Conservation (phyloP, 2,888 invertebrate species). For the Hymenopus coronatus region DNA sequence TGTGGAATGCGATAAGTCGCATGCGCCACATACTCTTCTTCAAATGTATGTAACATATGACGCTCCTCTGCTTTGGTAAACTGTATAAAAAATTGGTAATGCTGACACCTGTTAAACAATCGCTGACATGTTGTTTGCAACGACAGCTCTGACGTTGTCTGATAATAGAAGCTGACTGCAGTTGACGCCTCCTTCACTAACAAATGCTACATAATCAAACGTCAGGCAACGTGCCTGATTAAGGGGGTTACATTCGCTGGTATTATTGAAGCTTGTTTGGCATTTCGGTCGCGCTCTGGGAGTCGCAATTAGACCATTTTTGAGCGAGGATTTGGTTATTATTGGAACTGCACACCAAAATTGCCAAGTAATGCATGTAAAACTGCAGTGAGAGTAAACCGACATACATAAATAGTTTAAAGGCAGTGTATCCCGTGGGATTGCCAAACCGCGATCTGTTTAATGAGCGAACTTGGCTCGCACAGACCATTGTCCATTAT, state of each 20-base stretch:
- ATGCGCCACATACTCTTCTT: too few species aligned
- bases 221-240: not conserved
- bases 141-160: not conserved
- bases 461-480: not conserved
- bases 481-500: not conserved
- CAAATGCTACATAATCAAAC: not conserved
- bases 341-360: not conserved
- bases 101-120: too few species aligned
- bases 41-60: too few species aligned
- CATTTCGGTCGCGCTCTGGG: not conserved
- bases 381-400: not conserved
- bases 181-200: not conserved
- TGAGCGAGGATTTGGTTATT: not conserved
- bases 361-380: not conserved
- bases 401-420: not conserved
- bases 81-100: too few species aligned
- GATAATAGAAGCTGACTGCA: not conserved
- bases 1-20: too few species aligned
- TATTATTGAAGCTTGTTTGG: not conserved
- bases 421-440: not conserved
- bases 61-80: too few species aligned
- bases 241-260: not conserved
- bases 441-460: not conserved
- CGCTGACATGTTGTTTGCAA: not conserved
- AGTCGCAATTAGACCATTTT: not conserved